Base-by-base conservation (phyloP, 2,113 vertebrate species). In the Camelus dromedarius region DNA sequence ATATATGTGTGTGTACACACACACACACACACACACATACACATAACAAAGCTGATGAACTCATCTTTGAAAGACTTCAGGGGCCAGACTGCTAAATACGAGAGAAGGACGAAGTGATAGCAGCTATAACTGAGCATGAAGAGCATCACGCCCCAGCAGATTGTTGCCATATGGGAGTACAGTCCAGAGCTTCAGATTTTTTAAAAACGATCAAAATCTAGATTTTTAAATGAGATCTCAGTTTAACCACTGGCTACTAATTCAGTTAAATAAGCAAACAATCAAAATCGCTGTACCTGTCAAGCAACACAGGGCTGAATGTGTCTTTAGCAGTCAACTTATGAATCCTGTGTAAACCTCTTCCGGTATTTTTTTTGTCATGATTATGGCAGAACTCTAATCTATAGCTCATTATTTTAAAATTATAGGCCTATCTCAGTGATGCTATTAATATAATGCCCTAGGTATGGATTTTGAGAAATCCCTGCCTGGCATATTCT, bases 1-100 rank as follows among this genome's bases (percentile, higher is more conserved):
- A 10, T 2, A 0, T 22, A 24, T 38, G 4, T 69, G 6, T 24
- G 0, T 24, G n/a, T n/a, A 30, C 8, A 60, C 0, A 62, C 7
- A 9, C 0, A 64, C 15, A 77, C 16, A 22, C 0, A 24, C 6
- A 35, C 26, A 24, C 0, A 64, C 0, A 54, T 1, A 82, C 14
- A 42, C n/a, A 85, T 20, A 62, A 46, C 9, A 72, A 77, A 72
- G 28, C 75, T 70, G 60, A 67, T 54, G n/a, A 77, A 75, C 8
- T 76, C 54, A 24, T 35, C 50, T 56, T 70, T 86, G 50, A 48
- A 58, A 91, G 79, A 60, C 46, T 62, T n/a, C 18, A n/a, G 42
- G n/a, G 67, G 46, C 72, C 79, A 82, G 52, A 26, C 56, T 90
- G 69, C 19, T 76, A 38, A 83, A 1, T 32, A 18, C 3, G 15